A percentile compares a stretch with the other conserved stretches of the same genome.
Evolutionary conservation across 2,113 vertebrate genomes (phyloP).

Genomic region (Oreotrochilus melanogaster): DNA sequence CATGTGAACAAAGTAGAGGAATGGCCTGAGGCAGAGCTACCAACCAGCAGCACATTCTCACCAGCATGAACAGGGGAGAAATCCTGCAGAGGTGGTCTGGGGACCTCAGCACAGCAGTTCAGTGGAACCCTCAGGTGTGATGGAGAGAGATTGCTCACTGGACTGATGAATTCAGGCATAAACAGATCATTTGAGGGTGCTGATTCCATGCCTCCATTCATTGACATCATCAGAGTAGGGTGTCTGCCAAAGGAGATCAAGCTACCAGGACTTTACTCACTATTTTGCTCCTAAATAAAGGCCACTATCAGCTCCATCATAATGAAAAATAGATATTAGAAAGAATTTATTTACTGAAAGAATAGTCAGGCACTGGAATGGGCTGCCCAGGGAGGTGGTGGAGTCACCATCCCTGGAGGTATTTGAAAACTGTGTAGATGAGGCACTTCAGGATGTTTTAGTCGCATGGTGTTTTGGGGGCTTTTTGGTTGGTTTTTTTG

Average conservation of each 20-base stretch:
- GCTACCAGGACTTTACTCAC: not conserved
- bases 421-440: too few species aligned
- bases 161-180: not conserved
- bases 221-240: not conserved
- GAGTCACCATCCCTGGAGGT: too few species aligned
- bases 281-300: not conserved
- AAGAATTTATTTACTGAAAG: too few species aligned
- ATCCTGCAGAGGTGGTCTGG: not conserved
- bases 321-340: not conserved
- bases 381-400: too few species aligned
- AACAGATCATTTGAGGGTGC: not conserved
- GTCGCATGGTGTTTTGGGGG: too few species aligned
- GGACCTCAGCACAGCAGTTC: not conserved
- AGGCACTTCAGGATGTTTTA: too few species aligned
- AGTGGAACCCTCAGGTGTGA: not conserved
- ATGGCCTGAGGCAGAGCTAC: conserved; percentile 35
- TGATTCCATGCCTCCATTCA: not conserved
- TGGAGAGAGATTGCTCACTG: not conserved
- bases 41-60: not conserved
- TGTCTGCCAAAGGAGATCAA: not conserved
- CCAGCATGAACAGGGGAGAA: not conserved
- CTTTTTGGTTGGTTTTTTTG: too few species aligned
- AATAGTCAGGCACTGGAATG: too few species aligned
- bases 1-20: not conserved
- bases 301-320: not conserved